Percentiles rank a stretch among this genome's conserved stretches.
These are phyloP conservation scores for Anthopleura sola DNA, from an alignment of 64 coral and sea anemone genomes.

Conservation along the genomic window DNA sequence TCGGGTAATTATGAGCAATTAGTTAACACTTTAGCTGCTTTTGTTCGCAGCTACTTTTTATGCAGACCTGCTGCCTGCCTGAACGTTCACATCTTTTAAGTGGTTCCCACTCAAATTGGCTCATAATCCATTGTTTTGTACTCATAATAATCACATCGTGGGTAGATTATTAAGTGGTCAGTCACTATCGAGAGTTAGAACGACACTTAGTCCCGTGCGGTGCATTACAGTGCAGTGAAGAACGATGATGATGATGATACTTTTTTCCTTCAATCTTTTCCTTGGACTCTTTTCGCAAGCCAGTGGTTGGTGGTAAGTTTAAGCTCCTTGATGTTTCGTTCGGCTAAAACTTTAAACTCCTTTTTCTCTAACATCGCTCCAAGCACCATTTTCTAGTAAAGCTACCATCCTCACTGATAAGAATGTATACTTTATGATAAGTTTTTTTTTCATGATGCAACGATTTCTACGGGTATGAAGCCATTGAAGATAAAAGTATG, in stretches of 20 bases:
- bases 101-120: conserved; percentile 60
- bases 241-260: not conserved
- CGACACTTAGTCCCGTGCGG: not conserved
- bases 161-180: conserved; percentile 50
- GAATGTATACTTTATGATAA: too few relatives aligned
- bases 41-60: conserved; percentile 54
- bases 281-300: not conserved
- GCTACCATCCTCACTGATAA: too few relatives aligned
- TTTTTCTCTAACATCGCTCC: not conserved
- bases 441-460: too few relatives aligned
- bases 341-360: not conserved
- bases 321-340: not conserved
- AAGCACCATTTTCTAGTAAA: not conserved
- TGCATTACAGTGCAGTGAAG: not conserved
- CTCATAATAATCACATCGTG: conserved; percentile 56
- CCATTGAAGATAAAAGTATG: too few relatives aligned
- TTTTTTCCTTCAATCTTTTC: not conserved
- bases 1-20: conserved; percentile 69
- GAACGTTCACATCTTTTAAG: conserved; percentile 70
- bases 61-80: conserved; percentile 78
- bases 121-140: conserved; percentile 85
- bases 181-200: conserved; percentile 46
- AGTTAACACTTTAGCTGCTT: conserved; percentile 44
- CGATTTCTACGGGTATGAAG: too few relatives aligned
- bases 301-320: not conserved